Base-by-base conservation (phyloP, 2,113 vertebrate species). In the Ia io region DNA sequence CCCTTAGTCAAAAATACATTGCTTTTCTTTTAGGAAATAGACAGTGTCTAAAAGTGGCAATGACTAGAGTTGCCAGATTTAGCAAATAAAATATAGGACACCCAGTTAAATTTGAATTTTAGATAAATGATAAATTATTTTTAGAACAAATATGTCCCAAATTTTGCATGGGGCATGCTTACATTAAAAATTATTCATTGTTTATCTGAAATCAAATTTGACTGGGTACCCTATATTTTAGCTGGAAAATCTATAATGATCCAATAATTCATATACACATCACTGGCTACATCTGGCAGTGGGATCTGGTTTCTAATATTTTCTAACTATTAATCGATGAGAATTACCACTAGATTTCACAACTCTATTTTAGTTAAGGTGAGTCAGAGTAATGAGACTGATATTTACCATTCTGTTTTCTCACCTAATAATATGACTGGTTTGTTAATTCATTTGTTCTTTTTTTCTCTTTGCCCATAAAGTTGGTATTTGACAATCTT, bases 201-300 rank as follows among this genome's bases (percentile, higher is more conserved):
- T 87, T 88, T 88, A 53, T 28, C 40, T 91, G 53, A 73, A 86
- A 37, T 95, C 14, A 86, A 74, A 83, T 56, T 71, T 86, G 73
- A 90, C 32, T 42, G 7, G 9, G 1, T 35, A 7, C 2, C 2
- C 12, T 51, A 40, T 56, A 47, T 70, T 82, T 88, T 78, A 56
- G 25, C 12, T 85, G 25, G 42, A 6, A 86, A 63, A 20, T 18
- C 6, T 93, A 12, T 30, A 53, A n/a, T 11, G 28, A 77, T 37
- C 37, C 40, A 85, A 35, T 49, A 77, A 91, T 73, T 91, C 35
- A 71, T 6, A 86, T 9, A 0, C 69, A 83, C 13, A 69, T 65
- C 28, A n/a, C 53, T 70, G 63, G 23, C 20, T 67, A 65, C 35
- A 82, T 47, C 9, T 40, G 8, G 70, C 4, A 44, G 17, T 65